Base-by-base conservation (phyloP, 2,888 invertebrate species). In the Drosophila cognata region DNA sequence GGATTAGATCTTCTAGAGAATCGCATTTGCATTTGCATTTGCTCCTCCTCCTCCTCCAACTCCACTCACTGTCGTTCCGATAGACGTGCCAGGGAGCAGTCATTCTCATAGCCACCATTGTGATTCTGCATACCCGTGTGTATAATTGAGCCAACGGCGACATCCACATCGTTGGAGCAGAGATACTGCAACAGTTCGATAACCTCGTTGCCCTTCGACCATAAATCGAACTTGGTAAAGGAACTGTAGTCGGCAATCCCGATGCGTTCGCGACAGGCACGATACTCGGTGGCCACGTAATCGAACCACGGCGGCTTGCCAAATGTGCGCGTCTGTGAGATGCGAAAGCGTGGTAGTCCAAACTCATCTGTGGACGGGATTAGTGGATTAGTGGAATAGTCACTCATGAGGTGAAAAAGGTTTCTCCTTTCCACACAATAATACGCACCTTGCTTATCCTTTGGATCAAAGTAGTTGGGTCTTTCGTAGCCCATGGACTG, bases 401-500 rank as follows among this genome's bases (percentile, higher is more conserved):
- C 33, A 31, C n/a, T 3, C 3, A 18, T 0, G 10, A 21, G 25
- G 4, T 52, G 1, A 16, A 28, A 25, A 31, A 3, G 13, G 13
- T 13, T 21, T 21, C 43, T 21, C 13, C 21, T 13, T 21, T 0
- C 6, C 1, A 21, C 6, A 74, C 18, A 10, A 28, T 28, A 11
- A 29, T 29, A 43, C 82, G 79, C 77, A 94, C 94, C 94, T 62
- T 92, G 89, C 65, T 93, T 93, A 61, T 94, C 93, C 18, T 93
- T 92, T 33, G 94, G 93, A 85, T 97, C 96, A 91, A 99, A 99
- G 96, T 97, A 99, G 41, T 97, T 95, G 0, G 99, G 98, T 74
- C 99, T 94, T 93, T 99, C 99, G 92, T 99, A 99, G 0, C 99
- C 99, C 98, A 99, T 99, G 35, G 98, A 97, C 93, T 99, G 99